Conservation (phyloP, 2,797 vertebrate genomes). For the Ambastaia sidthimunki region DNA sequence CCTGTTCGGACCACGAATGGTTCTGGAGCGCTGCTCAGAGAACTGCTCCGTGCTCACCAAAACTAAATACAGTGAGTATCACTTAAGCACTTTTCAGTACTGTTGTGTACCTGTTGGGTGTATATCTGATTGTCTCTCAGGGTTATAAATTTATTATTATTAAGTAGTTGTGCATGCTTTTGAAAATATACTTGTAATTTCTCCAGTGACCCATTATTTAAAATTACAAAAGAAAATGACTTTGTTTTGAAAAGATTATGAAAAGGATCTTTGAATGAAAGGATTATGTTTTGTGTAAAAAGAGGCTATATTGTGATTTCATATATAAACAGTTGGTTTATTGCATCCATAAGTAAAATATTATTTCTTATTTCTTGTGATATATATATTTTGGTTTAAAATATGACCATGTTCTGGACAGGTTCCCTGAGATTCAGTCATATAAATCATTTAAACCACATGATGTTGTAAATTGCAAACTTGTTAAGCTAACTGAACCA, state of each 20-base stretch:
- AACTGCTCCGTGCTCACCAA: slow-evolving; percentile 99
- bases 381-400: no score
- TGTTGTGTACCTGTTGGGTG: neutral
- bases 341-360: neutral
- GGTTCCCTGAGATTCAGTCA: neutral
- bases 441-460: neutral
- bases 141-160: neutral
- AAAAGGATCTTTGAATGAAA: no score
- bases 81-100: neutral
- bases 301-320: neutral
- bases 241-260: no score
- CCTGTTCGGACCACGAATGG: slow-evolving; percentile 95
- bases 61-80: slow-evolving; percentile 97
- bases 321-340: no score
- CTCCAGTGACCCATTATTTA: no score
- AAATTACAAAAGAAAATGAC: no score
- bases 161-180: no score
- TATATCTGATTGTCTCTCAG: neutral
- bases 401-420: neutral
- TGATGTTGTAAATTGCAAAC: neutral
- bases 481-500: neutral
- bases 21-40: slow-evolving; percentile 94
- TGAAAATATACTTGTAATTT: no score
- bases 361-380: neutral
- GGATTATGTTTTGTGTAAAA: neutral